Percentiles rank a stretch among this genome's conserved stretches.
These are phyloP conservation scores for Byasa hedistus DNA, from an alignment of 2,888 invertebrate genomes.

Conservation along the genomic window DNA sequence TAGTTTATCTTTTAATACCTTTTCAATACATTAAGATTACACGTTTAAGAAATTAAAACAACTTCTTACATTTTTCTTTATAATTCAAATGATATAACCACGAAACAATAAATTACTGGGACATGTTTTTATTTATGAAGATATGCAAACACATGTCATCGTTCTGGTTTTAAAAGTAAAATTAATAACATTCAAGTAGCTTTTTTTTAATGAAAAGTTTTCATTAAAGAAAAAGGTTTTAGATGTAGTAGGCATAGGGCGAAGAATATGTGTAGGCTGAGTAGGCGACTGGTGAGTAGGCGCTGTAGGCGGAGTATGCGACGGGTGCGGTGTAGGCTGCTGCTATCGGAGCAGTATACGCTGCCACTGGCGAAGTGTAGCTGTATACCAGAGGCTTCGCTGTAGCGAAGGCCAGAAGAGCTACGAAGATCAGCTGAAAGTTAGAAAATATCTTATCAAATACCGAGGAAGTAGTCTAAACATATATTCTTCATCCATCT, in stretches of 20 bases:
- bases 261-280: slow-evolving; percentile 48
- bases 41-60: background rate
- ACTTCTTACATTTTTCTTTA: background rate
- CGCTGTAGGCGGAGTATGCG: slow-evolving; percentile 55
- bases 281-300: slow-evolving; percentile 50
- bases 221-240: slow-evolving; percentile 2
- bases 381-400: slow-evolving; percentile 50
- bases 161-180: background rate
- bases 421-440: slow-evolving; percentile 73
- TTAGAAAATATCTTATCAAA: background rate
- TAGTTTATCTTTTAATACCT: background rate
- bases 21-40: background rate
- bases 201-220: background rate
- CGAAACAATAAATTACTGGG: background rate
- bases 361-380: slow-evolving; percentile 48
- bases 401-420: slow-evolving; percentile 70
- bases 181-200: background rate
- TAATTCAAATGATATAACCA: background rate
- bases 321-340: slow-evolving; percentile 50
- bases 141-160: background rate
- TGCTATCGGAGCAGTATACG: slow-evolving; percentile 46
- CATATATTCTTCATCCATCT: too few species aligned
- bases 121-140: too few species aligned
- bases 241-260: slow-evolving; percentile 48
- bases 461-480: background rate